Evolutionary conservation across 2,888 invertebrate species (phyloP).

Genomic region (Cactoblastis cactorum): DNA sequence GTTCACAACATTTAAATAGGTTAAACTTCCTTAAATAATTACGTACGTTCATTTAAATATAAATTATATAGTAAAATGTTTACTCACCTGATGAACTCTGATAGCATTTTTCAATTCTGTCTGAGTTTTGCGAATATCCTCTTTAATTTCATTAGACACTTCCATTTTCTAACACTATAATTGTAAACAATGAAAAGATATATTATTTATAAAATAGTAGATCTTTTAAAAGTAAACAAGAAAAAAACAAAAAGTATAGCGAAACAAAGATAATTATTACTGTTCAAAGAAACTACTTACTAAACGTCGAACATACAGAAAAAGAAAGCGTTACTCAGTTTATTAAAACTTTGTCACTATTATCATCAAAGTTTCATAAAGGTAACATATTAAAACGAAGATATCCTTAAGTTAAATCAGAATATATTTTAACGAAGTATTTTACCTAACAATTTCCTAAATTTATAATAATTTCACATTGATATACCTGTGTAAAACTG

Average conservation of each 20-base stretch:
- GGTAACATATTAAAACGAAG: not conserved
- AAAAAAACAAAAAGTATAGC: slow-evolving; percentile 4
- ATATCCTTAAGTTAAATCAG: not conserved
- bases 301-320: slow-evolving; percentile 10
- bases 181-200: not conserved
- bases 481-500: slow-evolving; percentile 6
- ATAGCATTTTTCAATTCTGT: slow-evolving; percentile 81
- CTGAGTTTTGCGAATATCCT: slow-evolving; percentile 80
- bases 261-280: slow-evolving; percentile 6
- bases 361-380: not conserved
- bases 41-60: not conserved
- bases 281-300: slow-evolving; percentile 8
- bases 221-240: not conserved
- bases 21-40: not conserved
- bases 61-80: slow-evolving; percentile 14
- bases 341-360: slow-evolving; percentile 17
- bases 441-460: not conserved
- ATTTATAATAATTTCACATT: not conserved
- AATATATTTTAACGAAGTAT: not conserved
- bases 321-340: slow-evolving; percentile 16
- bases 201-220: not conserved
- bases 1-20: slow-evolving; percentile 11
- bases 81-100: slow-evolving; percentile 80
- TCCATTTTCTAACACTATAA: slow-evolving; percentile 56
- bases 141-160: slow-evolving; percentile 81